These are phyloP conservation scores for Plusia festucae DNA, from an alignment of 2,888 invertebrate genomes.

Conservation along the genomic window DNA sequence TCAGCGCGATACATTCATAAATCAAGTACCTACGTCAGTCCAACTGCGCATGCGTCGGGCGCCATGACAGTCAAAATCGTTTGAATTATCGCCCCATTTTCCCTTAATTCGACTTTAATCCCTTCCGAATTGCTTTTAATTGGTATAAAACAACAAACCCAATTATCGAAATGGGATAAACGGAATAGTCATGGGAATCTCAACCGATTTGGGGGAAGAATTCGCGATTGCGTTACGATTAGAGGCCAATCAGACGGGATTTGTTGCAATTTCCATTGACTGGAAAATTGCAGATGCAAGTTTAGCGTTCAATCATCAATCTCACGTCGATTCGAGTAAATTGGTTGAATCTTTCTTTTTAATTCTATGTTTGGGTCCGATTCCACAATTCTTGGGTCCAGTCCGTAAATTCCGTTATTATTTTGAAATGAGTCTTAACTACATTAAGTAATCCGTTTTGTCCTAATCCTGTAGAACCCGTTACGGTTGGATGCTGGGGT, in stretches of 20 bases:
- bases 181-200: constrained; percentile 86
- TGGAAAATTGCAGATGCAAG: constrained; percentile 82
- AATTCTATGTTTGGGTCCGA: constrained; percentile 42
- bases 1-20: constrained; percentile 72
- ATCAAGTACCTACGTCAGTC: constrained; percentile 72
- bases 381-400: constrained; percentile 27
- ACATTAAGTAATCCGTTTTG: constrained; percentile 18
- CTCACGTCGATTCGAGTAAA: constrained; percentile 69
- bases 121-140: constrained; percentile 81
- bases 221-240: constrained; percentile 72
- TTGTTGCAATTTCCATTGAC: constrained; percentile 88
- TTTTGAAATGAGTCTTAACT: constrained; percentile 25
- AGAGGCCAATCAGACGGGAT: constrained; percentile 82
- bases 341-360: constrained; percentile 48
- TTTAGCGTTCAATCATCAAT: constrained; percentile 79
- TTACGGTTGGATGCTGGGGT: constrained; percentile 9
- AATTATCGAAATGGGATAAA: constrained; percentile 78
- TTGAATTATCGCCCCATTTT: constrained; percentile 78
- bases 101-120: constrained; percentile 80
- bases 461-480: constrained; percentile 18
- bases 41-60: constrained; percentile 59
- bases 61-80: constrained; percentile 76
- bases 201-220: constrained; percentile 70
- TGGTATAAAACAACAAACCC: constrained; percentile 75
- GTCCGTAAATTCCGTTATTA: constrained; percentile 23